Evolutionary conservation across 2,888 invertebrate genomes (phyloP).

Genomic region (Patella pellucida): DNA sequence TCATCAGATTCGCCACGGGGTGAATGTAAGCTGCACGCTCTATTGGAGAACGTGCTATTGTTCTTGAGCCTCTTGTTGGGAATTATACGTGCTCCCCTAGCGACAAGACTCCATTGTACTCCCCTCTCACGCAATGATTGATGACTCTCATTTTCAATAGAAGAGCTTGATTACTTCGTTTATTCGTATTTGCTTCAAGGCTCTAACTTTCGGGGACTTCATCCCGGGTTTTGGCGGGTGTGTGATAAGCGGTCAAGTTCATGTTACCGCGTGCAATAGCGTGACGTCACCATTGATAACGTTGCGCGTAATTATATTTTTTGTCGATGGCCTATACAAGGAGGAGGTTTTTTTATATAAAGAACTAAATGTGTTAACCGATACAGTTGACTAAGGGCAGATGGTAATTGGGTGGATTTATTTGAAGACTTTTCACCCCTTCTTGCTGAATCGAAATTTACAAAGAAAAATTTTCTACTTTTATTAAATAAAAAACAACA

Average conservation of each 20-base stretch:
- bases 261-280: conserved; percentile 1
- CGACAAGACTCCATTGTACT: not conserved
- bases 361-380: no score
- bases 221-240: not conserved
- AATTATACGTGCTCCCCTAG: conserved; percentile 7
- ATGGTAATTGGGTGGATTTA: no score
- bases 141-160: not conserved
- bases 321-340: no score
- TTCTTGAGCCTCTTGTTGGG: conserved; percentile 7
- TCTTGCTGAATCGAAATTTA: no score
- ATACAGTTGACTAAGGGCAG: no score
- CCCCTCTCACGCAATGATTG: conserved; percentile 9
- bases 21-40: conserved; percentile 1
- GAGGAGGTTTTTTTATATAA: no score
- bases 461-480: no score
- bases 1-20: conserved; percentile 7
- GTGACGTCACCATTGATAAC: conserved; percentile 5
- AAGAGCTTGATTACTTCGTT: conserved; percentile 10
- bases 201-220: conserved; percentile 2
- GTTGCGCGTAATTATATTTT: not conserved
- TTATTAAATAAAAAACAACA: no score
- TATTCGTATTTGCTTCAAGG: not conserved
- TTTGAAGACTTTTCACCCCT: no score
- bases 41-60: conserved; percentile 2
- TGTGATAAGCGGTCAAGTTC: conserved; percentile 4